Evolutionary conservation across 1,140 invertebrate genomes (phyloP), one percentile per base, ranked within the genome.

Genomic region (Acromyrmex echinatior): DNA sequence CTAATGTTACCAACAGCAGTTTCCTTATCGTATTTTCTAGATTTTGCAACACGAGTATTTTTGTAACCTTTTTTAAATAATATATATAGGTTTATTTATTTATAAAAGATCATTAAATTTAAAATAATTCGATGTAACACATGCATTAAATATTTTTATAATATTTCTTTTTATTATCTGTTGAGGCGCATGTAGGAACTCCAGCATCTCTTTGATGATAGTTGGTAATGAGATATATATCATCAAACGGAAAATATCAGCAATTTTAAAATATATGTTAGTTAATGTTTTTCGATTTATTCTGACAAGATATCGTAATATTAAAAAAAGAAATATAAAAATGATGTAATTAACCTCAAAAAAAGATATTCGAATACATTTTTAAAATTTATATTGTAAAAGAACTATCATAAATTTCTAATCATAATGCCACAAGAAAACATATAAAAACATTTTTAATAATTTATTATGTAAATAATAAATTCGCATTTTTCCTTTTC

Each of bases 71-170:
- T 12, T 84, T 66, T n/a, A 45, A 10, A 28, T 79, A 10, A 87
- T 85, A 7, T 45, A 45, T 9, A 89, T 73, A 5, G 58, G 39
- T 16, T 87, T 73, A 3, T 66, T 85, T 31, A 88, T 12, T 68
- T 88, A 25, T 45, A 45, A 45, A 28, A 84, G 28, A 35, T 70
- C 1, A 56, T 80, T 70, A 25, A 53, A 21, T 76, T 58, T 39
- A 49, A 14, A 2, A 74, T 74, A 7, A 56, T 6, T 6, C 18
- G 18, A n/a, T 14, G 39, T 35, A 66, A 66, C 35, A 39, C 18
- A n/a, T 14, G 4, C 58, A 25, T 62, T 62, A 62, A 14, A 62
- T 25, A 62, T 28, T 63, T 62, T 31, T 74, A 35, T 9, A 10
- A 31, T 56, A 9, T 49, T 71, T 10, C 6, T 45, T 71, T 45